Evolutionary conservation across 2,888 invertebrate species (phyloP).

Genomic region (Osedax fenrisi): DNA sequence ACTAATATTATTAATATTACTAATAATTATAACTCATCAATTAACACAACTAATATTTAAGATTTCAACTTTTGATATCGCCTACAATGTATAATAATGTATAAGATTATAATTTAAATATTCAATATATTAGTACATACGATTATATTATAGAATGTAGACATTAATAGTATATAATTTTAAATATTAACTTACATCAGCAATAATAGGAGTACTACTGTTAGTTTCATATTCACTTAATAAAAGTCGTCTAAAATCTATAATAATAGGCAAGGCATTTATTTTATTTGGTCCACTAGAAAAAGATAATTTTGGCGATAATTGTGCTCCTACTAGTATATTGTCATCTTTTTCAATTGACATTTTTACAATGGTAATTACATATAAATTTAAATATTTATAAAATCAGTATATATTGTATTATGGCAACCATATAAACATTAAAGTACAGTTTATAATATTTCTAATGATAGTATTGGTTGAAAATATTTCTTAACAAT

Average conservation of each 20-base stretch:
- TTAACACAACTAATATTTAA: no score
- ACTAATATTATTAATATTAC: no score
- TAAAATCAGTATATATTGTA: neutral
- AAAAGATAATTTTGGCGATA: neutral
- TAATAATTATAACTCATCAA: no score
- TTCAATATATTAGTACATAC: neutral
- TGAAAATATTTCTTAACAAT: neutral
- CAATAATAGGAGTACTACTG: neutral
- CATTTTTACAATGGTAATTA: neutral
- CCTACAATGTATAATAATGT: no score
- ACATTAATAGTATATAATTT: neutral
- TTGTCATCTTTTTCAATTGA: neutral
- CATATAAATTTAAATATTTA: neutral
- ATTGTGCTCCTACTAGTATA: neutral
- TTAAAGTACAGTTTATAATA: neutral
- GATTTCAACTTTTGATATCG: no score
- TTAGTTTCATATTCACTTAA: neutral
- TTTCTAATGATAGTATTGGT: neutral
- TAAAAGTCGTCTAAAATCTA: neutral
- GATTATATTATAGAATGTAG: neutral
- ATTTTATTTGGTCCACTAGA: neutral
- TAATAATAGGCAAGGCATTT: neutral
- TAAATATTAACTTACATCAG: neutral
- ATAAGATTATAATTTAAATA: no score
- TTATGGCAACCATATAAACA: neutral